A percentile compares a stretch with the other conserved stretches of the same genome.
Conservation (phyloP, 2,797 vertebrate genomes). For the Hoplostethus atlanticus region DNA sequence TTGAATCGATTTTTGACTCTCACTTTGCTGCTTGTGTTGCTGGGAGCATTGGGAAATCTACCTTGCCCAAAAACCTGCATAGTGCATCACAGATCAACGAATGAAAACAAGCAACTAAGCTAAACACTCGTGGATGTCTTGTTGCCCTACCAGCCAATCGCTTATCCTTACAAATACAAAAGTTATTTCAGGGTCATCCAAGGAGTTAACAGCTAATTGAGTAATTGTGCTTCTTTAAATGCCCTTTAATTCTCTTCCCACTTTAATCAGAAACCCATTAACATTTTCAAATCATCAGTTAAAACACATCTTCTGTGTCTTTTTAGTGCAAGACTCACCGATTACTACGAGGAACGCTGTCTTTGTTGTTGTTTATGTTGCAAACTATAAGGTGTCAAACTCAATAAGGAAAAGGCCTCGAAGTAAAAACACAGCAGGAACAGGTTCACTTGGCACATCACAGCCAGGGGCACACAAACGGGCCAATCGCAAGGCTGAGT, state of each 20-base stretch:
- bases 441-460: slow-evolving; percentile 45
- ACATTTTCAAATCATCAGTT: too few species aligned
- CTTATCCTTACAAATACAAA: too few species aligned
- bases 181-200: too few species aligned
- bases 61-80: neutral
- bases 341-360: neutral
- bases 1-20: neutral
- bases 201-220: too few species aligned
- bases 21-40: neutral
- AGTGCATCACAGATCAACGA: neutral
- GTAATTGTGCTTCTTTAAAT: too few species aligned
- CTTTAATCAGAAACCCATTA: too few species aligned
- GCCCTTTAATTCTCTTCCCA: too few species aligned
- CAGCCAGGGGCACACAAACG: slow-evolving; percentile 49
- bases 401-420: slow-evolving; percentile 25
- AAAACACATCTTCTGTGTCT: neutral
- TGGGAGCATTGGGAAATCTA: neutral
- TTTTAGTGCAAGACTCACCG: neutral
- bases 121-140: neutral
- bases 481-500: slow-evolving; percentile 64
- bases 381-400: slow-evolving; percentile 22
- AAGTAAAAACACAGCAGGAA: slow-evolving; percentile 57
- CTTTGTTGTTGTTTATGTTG: slow-evolving; percentile 6
- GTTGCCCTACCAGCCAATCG: too few species aligned
- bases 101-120: neutral